These are phyloP conservation scores for Euzophera pinguis DNA, from an alignment of 2,888 invertebrate genomes.

Conservation along the genomic window DNA sequence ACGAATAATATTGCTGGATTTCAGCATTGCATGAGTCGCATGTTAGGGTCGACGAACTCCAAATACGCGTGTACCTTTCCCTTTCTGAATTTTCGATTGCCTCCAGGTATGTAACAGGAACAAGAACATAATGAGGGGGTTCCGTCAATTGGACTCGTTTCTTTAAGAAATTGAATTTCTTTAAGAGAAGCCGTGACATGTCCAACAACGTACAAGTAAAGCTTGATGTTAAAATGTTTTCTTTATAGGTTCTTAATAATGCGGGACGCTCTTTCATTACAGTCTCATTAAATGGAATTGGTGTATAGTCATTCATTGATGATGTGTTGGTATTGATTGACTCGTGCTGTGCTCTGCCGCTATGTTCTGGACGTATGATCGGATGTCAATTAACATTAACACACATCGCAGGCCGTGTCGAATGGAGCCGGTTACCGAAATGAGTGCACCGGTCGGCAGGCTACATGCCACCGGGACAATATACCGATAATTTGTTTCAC, in stretches of 20 bases:
- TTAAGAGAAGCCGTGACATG: slow-evolving; percentile 43
- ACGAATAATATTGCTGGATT: neutral
- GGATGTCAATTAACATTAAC: slow-evolving; percentile 55
- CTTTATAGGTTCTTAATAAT: slow-evolving; percentile 54
- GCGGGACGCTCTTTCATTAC: slow-evolving; percentile 49
- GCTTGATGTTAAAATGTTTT: slow-evolving; percentile 34
- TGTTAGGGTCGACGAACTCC: slow-evolving; percentile 45
- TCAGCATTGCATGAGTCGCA: slow-evolving; percentile 23
- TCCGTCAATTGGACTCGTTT: slow-evolving; percentile 44
- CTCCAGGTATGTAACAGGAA: slow-evolving; percentile 45
- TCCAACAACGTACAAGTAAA: slow-evolving; percentile 43
- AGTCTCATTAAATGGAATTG: slow-evolving; percentile 56
- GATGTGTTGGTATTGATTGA: slow-evolving; percentile 47
- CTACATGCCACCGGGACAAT: slow-evolving; percentile 27
- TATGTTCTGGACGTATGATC: slow-evolving; percentile 34
- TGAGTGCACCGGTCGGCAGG: slow-evolving; percentile 30
- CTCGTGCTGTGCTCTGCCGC: slow-evolving; percentile 26
- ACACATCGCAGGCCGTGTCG: slow-evolving; percentile 46
- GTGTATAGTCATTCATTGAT: slow-evolving; percentile 51
- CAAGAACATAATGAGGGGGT: slow-evolving; percentile 45
- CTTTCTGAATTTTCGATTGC: slow-evolving; percentile 48
- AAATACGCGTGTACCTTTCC: slow-evolving; percentile 46
- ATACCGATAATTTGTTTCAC: slow-evolving; percentile 27
- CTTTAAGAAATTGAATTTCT: slow-evolving; percentile 42
- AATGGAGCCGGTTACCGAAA: slow-evolving; percentile 48